Percentiles rank a stretch among this genome's conserved stretches.
Evolutionary conservation across 37 sponge, comb jelly and placozoan species (phyloP).

Genomic region (Cliona cf. orientalis): DNA sequence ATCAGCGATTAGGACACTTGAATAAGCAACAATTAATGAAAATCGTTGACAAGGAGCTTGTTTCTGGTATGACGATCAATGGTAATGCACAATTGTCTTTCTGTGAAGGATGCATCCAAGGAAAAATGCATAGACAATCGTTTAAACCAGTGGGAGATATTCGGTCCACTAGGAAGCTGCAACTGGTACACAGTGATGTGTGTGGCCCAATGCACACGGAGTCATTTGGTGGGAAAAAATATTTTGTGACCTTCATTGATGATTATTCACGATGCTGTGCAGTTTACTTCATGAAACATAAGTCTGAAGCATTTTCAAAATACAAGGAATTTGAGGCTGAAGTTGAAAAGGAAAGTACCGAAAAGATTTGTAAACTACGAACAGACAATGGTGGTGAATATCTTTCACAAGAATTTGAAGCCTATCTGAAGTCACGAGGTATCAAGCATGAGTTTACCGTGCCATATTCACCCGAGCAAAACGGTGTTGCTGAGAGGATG

Average conservation of each 20-base stretch:
- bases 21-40: conserved; percentile 29
- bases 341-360: conserved; percentile 25
- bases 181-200: conserved; percentile 60
- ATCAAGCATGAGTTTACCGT: conserved; percentile 46
- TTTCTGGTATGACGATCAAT: conserved; percentile 25
- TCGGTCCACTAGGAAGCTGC: conserved; percentile 27
- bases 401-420: conserved; percentile 37
- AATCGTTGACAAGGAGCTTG: conserved; percentile 35
- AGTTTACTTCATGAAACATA: conserved; percentile 54
- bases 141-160: conserved; percentile 52
- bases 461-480: conserved; percentile 52
- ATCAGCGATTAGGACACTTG: conserved; percentile 59
- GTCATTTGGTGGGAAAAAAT: conserved; percentile 58
- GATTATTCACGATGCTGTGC: conserved; percentile 47
- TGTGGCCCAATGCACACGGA: conserved; percentile 62
- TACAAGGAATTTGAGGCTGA: conserved; percentile 61
- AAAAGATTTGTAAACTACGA: conserved; percentile 29
- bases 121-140: conserved; percentile 49
- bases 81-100: conserved; percentile 25
- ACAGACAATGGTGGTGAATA: conserved; percentile 53
- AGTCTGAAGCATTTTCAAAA: conserved; percentile 45
- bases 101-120: conserved; percentile 62
- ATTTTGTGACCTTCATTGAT: conserved; percentile 65
- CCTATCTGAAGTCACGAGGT: conserved; percentile 33
- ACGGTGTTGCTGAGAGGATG: conserved; percentile 56